Evolutionary conservation across 1,140 invertebrate genomes (phyloP).

Genomic region (Paraescarpia echinospica): DNA sequence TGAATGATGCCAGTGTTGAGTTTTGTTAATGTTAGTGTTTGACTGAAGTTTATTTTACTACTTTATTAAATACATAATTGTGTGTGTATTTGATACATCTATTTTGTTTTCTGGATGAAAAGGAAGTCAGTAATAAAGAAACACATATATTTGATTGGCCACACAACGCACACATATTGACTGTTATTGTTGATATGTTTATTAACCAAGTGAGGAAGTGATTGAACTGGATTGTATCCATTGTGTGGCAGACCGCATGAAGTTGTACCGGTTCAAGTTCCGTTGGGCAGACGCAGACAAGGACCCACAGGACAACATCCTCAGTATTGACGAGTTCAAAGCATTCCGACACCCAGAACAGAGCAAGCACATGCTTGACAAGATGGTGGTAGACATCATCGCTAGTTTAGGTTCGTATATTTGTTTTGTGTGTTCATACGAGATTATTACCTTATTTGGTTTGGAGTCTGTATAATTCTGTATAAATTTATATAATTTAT

Average conservation of each 20-base stretch:
- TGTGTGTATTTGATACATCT: not conserved
- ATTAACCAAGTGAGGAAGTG: not conserved
- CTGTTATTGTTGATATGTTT: not conserved
- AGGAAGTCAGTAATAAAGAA: not conserved
- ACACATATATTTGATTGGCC: no score
- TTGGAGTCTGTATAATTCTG: not conserved
- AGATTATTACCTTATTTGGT: not conserved
- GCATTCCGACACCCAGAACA: constrained; percentile 82
- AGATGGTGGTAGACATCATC: constrained; percentile 75
- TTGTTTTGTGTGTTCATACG: not conserved
- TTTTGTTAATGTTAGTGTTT: no score
- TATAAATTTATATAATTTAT: not conserved
- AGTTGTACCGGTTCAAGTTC: constrained; percentile 76
- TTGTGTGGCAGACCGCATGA: constrained; percentile 59
- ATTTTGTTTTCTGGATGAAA: no score
- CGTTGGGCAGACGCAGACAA: constrained; percentile 77
- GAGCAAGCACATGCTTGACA: constrained; percentile 71
- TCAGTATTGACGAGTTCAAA: constrained; percentile 78
- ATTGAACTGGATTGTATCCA: constrained; percentile 18
- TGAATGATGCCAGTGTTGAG: not conserved
- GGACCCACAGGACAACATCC: constrained; percentile 67
- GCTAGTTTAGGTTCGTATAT: constrained; percentile 69
- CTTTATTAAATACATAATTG: not conserved
- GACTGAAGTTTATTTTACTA: no score
- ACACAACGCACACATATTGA: no score